A percentile compares a stretch with the other conserved stretches of the same genome.
Evolutionary conservation across 2,888 invertebrate genomes (phyloP).

Genomic region (Pristionchus exspectatus): DNA sequence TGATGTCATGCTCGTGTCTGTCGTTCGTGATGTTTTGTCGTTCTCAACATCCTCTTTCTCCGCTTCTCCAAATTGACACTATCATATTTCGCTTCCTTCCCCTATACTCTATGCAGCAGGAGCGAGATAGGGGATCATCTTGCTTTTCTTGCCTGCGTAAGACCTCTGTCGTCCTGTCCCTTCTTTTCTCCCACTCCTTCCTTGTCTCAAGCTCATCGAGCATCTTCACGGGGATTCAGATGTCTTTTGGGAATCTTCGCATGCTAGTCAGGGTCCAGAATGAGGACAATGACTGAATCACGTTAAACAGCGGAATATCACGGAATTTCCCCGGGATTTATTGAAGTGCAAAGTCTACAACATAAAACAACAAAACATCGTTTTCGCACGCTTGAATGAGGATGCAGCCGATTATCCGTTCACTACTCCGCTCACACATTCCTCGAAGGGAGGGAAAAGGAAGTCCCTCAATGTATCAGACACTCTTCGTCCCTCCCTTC

Average conservation of each 20-base stretch:
- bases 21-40: neutral
- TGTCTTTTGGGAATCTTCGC: neutral
- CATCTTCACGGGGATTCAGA: neutral
- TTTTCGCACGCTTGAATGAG: neutral
- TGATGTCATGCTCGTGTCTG: neutral
- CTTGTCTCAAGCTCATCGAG: neutral
- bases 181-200: neutral
- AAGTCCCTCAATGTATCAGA: conserved; percentile 39
- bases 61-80: conserved; percentile 20
- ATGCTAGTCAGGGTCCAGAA: neutral
- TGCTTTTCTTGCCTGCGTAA: conserved; percentile 40
- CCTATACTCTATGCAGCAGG: conserved; percentile 33
- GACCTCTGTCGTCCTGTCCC: neutral
- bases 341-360: too few species aligned
- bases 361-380: too few species aligned
- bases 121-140: conserved; percentile 8
- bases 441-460: neutral
- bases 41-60: neutral
- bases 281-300: neutral
- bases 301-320: too few species aligned
- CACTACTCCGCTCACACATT: neutral
- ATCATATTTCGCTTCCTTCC: conserved; percentile 23
- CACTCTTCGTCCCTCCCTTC: neutral
- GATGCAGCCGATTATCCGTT: conserved; percentile 9
- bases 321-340: too few species aligned